phyloP scores from a whole-genome alignment of 2,113 vertebrate genomes.

The Andinoacara biseriatus region DNA sequence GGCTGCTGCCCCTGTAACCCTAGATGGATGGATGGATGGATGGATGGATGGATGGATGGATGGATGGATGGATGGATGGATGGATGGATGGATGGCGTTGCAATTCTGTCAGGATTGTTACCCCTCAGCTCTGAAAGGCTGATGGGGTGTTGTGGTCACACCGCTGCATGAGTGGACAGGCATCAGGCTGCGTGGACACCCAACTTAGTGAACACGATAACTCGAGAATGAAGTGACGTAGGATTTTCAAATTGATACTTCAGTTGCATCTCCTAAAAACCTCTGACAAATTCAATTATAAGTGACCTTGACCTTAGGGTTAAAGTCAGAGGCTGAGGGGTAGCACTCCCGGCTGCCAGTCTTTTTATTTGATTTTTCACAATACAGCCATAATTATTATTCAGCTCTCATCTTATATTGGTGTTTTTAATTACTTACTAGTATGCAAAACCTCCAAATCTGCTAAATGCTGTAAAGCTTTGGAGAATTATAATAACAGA shows the following conservation, averaged over 20 bases:
- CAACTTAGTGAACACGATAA: neutral
- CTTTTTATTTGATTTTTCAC: neutral
- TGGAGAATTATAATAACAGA: neutral
- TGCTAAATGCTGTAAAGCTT: neutral
- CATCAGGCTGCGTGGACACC: too few relatives aligned
- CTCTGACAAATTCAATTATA: neutral
- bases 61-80: too few relatives aligned
- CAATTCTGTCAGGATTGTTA: too few relatives aligned
- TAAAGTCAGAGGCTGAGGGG: neutral
- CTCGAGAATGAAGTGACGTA: neutral
- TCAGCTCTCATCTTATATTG: neutral
- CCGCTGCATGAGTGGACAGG: too few relatives aligned
- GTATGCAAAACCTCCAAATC: neutral
- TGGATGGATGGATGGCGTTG: too few relatives aligned
- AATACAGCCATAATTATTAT: neutral
- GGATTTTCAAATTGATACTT: neutral
- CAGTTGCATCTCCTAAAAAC: neutral
- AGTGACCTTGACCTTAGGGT: neutral
- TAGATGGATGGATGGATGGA: too few relatives aligned
- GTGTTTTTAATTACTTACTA: neutral
- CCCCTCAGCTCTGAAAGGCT: too few relatives aligned
- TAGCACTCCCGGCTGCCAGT: neutral
- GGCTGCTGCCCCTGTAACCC: too few relatives aligned
- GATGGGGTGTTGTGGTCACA: too few relatives aligned
- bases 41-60: too few relatives aligned